phyloP scores from a whole-genome alignment of 2,113 vertebrate species.

The Saiga tatarica region DNA sequence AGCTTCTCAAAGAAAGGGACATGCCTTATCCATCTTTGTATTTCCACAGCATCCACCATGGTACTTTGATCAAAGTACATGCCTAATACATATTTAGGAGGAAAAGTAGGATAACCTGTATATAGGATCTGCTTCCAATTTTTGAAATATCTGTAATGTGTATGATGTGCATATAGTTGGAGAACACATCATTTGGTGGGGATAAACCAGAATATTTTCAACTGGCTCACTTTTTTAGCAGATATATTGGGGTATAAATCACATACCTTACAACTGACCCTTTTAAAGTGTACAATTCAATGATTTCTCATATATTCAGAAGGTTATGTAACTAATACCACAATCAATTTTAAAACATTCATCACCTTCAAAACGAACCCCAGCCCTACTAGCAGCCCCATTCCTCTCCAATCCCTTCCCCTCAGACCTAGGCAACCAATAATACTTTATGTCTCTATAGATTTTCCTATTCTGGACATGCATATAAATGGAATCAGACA shows the following conservation, averaged over 20 bases:
- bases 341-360: neutral
- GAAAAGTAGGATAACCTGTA: conserved; percentile 1
- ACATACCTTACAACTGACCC: neutral
- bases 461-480: neutral
- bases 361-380: neutral
- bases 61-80: conserved; percentile 50
- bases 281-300: neutral
- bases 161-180: neutral
- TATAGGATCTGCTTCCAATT: conserved; percentile 55
- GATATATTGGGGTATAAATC: conserved; percentile 38
- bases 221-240: neutral
- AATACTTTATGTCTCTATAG: neutral
- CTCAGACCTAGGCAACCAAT: neutral
- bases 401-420: neutral
- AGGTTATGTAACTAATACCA: neutral
- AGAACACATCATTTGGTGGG: conserved; percentile 20
- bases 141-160: conserved; percentile 48
- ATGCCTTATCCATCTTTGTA: conserved; percentile 28
- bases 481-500: neutral
- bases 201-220: neutral
- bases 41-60: neutral
- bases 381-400: neutral
- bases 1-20: conserved; percentile 30
- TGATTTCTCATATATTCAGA: neutral
- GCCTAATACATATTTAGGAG: conserved; percentile 42